Percentiles rank a stretch among this genome's conserved stretches.
phyloP scores from a whole-genome alignment of 2,797 vertebrate species.

The Acomys russatus region DNA sequence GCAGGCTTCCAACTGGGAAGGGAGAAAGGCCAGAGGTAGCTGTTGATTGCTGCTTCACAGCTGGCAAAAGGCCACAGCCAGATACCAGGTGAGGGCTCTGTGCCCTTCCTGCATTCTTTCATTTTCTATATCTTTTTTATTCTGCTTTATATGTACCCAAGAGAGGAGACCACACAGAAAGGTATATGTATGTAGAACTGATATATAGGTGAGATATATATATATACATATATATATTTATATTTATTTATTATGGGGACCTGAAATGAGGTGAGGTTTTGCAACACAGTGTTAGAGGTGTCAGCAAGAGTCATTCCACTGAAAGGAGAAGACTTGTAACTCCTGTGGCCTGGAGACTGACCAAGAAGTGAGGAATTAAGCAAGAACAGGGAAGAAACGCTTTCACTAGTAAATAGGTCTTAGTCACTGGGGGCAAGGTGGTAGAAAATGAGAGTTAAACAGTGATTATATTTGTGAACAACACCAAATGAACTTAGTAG shows the following conservation, averaged over 20 bases:
- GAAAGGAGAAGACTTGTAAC: not conserved
- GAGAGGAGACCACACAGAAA: not conserved
- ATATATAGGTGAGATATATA: not conserved
- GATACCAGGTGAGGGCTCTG: not conserved
- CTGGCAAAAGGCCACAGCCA: not conserved
- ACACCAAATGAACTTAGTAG: not conserved
- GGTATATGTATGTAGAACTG: not conserved
- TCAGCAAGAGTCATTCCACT: not conserved
- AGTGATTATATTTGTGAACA: not conserved
- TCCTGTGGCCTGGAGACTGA: not conserved
- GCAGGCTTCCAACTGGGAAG: not conserved
- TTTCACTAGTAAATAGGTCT: not conserved
- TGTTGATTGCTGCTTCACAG: not conserved
- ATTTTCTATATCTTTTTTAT: not conserved
- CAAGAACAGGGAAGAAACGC: not conserved
- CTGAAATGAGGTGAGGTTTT: slow-evolving; percentile 6
- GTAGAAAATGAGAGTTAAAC: not conserved
- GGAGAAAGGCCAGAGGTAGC: not conserved
- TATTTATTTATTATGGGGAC: not conserved
- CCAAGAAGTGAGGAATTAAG: not conserved
- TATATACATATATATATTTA: not conserved
- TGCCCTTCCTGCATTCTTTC: not conserved
- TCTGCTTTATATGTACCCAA: not conserved
- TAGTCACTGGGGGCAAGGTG: not conserved
- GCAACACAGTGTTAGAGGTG: not conserved